phyloP scores from a whole-genome alignment of 2,113 vertebrate species.

The Ibidorhyncha struthersii region DNA sequence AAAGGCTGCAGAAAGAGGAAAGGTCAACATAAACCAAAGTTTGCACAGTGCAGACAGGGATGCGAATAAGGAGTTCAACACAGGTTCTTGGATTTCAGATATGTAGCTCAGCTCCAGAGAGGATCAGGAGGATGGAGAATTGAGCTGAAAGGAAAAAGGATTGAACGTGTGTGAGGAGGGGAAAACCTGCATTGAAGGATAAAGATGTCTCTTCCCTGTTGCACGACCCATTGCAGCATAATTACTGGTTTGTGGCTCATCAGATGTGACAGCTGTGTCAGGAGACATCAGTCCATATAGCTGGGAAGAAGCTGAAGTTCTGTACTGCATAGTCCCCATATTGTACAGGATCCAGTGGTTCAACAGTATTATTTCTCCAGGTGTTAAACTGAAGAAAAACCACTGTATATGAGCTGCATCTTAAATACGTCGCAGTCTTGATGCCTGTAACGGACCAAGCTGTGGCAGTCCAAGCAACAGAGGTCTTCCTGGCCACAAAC shows the following conservation, averaged over 20 bases:
- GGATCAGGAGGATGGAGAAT: neutral
- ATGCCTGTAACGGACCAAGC: neutral
- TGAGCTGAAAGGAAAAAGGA: neutral
- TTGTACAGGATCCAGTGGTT: neutral
- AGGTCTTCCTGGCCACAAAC: neutral
- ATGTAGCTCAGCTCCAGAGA: neutral
- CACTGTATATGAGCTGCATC: neutral
- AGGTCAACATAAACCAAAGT: neutral
- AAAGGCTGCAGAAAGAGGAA: neutral
- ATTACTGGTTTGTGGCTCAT: neutral
- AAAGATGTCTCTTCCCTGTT: neutral
- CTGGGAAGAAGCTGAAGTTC: neutral
- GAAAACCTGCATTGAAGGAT: neutral
- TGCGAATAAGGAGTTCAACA: neutral
- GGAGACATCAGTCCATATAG: neutral
- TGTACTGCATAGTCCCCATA: neutral
- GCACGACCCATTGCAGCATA: neutral
- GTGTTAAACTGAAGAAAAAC: neutral
- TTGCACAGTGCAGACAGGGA: neutral
- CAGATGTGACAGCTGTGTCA: neutral
- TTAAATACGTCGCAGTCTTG: neutral
- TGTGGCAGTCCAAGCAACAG: neutral
- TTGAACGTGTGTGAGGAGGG: neutral
- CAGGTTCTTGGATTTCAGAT: neutral
- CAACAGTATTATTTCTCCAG: neutral